These are phyloP conservation scores for Indri indri DNA, from an alignment of 2,113 vertebrate species.

Conservation along the genomic window DNA sequence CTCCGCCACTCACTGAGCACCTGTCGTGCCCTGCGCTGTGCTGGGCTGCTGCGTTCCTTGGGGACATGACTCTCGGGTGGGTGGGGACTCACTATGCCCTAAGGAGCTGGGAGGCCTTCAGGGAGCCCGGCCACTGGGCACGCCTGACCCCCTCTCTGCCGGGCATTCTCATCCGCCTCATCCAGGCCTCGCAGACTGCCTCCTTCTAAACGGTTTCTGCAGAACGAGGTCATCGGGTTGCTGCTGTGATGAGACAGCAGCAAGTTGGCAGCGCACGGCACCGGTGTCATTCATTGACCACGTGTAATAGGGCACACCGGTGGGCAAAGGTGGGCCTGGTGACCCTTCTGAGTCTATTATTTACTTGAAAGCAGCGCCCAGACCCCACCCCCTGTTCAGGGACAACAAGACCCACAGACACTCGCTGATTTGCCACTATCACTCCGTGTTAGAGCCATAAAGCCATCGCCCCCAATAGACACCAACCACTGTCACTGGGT, in stretches of 20 bases:
- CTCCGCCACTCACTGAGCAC: no score
- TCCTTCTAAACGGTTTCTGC: background rate
- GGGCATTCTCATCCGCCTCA: background rate
- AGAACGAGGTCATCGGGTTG: no score
- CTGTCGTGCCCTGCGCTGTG: background rate
- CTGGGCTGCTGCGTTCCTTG: background rate
- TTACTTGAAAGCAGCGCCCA: background rate
- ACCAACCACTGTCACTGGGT: no score
- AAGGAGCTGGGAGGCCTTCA: background rate
- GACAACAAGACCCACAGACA: background rate
- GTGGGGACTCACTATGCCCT: background rate
- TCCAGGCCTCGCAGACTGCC: background rate
- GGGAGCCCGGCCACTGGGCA: background rate
- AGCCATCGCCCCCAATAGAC: no score
- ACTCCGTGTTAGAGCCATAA: rapidly evolving
- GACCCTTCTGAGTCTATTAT: background rate
- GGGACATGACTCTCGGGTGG: background rate
- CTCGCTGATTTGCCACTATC: rapidly evolving
- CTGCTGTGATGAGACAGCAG: background rate
- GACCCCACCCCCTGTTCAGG: background rate
- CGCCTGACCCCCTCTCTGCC: rapidly evolving
- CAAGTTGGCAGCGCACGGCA: rapidly evolving
- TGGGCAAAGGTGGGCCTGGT: background rate
- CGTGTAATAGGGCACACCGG: rapidly evolving
- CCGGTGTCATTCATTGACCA: background rate